Evolutionary conservation across 2,797 vertebrate species (phyloP), one percentile per base, ranked within the genome.

Genomic region (Phylloscopus collybita): DNA sequence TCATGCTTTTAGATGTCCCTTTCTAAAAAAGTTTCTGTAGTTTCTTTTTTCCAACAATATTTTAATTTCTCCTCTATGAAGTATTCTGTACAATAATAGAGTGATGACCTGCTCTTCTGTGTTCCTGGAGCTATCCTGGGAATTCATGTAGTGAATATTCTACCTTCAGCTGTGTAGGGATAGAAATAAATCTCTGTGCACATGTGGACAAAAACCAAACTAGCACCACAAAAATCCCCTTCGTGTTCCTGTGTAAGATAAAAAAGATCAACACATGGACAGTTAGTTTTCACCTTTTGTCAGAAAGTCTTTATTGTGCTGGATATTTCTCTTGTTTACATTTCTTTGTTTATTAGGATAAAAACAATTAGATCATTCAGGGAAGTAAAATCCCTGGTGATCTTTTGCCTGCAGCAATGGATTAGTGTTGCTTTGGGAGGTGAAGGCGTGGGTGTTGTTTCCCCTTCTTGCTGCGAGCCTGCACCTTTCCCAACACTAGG

Each of bases 201-300:
- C 14, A 26, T 15, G 23, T 38, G 27, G 19, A 8, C 44, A 32
- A n/a, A 42, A 38, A 21, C 2, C 2, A 53, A 30, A 36, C 5
- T 20, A 36, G 4, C 10, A 25, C 9, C 11, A 29, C 40, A 72
- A 72, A 73, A 13, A 14, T 0, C 0, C 6, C 2, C 6, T 56
- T 75, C 20, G 12, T 56, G 57, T 76, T 70, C 18, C 30, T 64
- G 3, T 47, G 34, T 83, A 57, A 78, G 7, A 19, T 86, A 51
- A 53, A 70, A 44, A 9, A 54, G 36, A 72, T 70, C 11, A 70
- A 16, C 16, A 29, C 11, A 45, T 40, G 16, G 17, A 75, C 27
- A 88, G 3, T 15, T 40, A 27, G 5, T 38, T 92, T 50, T 11
- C 25, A 19, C 75, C 0, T 15, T 92, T 61, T 65, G 5, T 36